A percentile compares a stretch with the other conserved stretches of the same genome.
These are phyloP conservation scores for Nemoura dubitans DNA, from an alignment of 2,888 invertebrate species.

Conservation along the genomic window DNA sequence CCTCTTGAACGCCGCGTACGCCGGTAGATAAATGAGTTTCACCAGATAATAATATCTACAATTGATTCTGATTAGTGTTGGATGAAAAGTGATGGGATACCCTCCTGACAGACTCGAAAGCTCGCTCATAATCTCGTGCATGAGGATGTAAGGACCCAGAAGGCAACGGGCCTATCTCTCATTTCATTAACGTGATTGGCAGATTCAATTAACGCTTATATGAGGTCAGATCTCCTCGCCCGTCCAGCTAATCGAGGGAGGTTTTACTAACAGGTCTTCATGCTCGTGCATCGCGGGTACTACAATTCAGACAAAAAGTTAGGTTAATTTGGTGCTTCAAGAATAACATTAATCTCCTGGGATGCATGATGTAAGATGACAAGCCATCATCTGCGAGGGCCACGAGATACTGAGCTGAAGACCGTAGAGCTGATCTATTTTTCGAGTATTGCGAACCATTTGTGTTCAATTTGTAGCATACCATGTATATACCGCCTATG, in stretches of 20 bases:
- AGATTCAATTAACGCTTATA: slow-evolving; percentile 73
- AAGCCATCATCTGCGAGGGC: background rate
- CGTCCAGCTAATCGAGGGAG: slow-evolving; percentile 16
- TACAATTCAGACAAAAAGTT: slow-evolving; percentile 49
- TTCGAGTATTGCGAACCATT: background rate
- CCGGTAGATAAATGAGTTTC: slow-evolving; percentile 46
- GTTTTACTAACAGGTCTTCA: slow-evolving; percentile 24
- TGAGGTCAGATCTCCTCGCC: slow-evolving; percentile 48
- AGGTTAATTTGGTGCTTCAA: slow-evolving; percentile 50
- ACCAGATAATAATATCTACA: slow-evolving; percentile 46
- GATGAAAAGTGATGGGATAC: slow-evolving; percentile 44
- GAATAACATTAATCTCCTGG: slow-evolving; percentile 47
- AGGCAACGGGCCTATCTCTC: slow-evolving; percentile 40
- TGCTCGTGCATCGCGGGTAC: slow-evolving; percentile 44
- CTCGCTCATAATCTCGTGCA: slow-evolving; percentile 29
- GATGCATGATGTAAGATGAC: slow-evolving; percentile 15
- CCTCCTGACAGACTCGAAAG: slow-evolving; percentile 36
- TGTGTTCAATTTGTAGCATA: background rate
- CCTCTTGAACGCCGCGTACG: slow-evolving; percentile 1
- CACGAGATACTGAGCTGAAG: background rate
- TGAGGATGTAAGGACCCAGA: slow-evolving; percentile 31
- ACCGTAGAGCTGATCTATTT: background rate
- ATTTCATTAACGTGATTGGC: slow-evolving; percentile 80
- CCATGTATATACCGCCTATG: background rate
- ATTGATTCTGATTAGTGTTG: slow-evolving; percentile 48